Evolutionary conservation across 92 coral and sea anemone species (phyloP).

Genomic region (Plumapathes pennacea): DNA sequence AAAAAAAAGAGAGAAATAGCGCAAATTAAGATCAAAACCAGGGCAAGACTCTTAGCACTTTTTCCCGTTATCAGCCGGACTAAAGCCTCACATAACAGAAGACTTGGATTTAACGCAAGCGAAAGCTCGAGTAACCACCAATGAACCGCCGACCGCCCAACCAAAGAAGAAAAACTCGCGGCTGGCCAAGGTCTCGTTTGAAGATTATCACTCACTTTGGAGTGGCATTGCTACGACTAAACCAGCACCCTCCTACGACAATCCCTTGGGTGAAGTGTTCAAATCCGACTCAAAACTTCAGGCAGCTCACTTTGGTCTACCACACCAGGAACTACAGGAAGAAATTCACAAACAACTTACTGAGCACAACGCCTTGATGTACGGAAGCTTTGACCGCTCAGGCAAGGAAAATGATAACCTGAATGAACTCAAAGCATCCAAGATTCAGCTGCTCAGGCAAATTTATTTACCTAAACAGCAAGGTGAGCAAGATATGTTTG

Average conservation of each 20-base stretch:
- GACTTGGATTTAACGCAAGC: slow-evolving; percentile 49
- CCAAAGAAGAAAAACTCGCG: slow-evolving; percentile 19
- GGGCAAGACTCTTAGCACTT: too few relatives aligned
- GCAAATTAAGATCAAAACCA: too few relatives aligned
- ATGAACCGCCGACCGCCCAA: slow-evolving; percentile 7
- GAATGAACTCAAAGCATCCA: slow-evolving; percentile 63
- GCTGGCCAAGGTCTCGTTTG: slow-evolving; percentile 80
- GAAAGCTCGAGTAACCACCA: slow-evolving; percentile 3
- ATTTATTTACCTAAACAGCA: slow-evolving; percentile 77
- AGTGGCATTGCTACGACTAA: slow-evolving; percentile 99
- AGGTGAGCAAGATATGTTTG: slow-evolving; percentile 24
- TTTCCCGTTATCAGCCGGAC: slow-evolving; percentile 62
- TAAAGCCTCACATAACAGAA: slow-evolving; percentile 61
- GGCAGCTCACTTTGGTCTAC: slow-evolving; percentile 92
- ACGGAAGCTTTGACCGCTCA: slow-evolving; percentile 72
- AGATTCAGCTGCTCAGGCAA: slow-evolving; percentile 77
- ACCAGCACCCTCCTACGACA: slow-evolving; percentile 51
- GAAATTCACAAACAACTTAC: slow-evolving; percentile 83
- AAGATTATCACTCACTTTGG: slow-evolving; percentile 90
- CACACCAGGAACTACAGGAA: slow-evolving; percentile 78
- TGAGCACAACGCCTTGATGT: slow-evolving; percentile 89
- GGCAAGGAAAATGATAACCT: slow-evolving; percentile 29
- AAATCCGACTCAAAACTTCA: slow-evolving; percentile 79
- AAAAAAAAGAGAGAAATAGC: too few relatives aligned
- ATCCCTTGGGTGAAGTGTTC: slow-evolving; percentile 72